phyloP scores from a whole-genome alignment of 1,140 invertebrate genomes.

The Holotrichia oblita region DNA sequence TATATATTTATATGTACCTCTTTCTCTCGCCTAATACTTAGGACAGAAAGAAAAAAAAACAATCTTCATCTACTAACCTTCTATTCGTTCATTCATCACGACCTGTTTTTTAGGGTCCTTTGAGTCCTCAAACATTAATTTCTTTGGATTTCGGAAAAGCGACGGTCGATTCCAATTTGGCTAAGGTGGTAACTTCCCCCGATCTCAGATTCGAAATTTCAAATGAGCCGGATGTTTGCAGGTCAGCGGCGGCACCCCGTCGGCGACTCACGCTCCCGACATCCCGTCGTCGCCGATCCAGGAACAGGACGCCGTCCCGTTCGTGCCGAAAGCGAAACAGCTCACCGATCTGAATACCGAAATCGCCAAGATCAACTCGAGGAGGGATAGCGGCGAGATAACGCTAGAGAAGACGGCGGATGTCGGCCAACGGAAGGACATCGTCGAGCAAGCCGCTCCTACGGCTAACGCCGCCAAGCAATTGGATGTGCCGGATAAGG shows the following conservation, averaged over 20 bases:
- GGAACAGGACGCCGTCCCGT: background rate
- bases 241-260: background rate
- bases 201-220: background rate
- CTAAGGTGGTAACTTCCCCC: constrained; percentile 1
- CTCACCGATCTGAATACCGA: constrained; percentile 53
- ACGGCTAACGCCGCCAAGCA: background rate
- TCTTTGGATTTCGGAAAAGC: constrained; percentile 38
- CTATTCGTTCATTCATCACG: constrained; percentile 10
- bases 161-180: background rate
- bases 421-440: background rate
- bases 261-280: background rate
- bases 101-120: constrained; percentile 38
- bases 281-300: constrained; percentile 14
- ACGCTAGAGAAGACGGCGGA: background rate
- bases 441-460: background rate
- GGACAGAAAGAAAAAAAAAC: background rate
- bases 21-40: background rate
- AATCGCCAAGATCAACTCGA: constrained; percentile 52
- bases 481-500: constrained; percentile 34
- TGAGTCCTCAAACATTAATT: constrained; percentile 40
- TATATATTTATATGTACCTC: background rate
- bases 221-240: background rate
- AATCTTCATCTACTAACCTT: constrained; percentile 11
- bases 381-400: constrained; percentile 39
- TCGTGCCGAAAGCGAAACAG: constrained; percentile 45